Percentiles rank a stretch among this genome's conserved stretches.
These are phyloP conservation scores for Proterorhinus semilunaris DNA, from an alignment of 2,113 vertebrate species.

Conservation along the genomic window DNA sequence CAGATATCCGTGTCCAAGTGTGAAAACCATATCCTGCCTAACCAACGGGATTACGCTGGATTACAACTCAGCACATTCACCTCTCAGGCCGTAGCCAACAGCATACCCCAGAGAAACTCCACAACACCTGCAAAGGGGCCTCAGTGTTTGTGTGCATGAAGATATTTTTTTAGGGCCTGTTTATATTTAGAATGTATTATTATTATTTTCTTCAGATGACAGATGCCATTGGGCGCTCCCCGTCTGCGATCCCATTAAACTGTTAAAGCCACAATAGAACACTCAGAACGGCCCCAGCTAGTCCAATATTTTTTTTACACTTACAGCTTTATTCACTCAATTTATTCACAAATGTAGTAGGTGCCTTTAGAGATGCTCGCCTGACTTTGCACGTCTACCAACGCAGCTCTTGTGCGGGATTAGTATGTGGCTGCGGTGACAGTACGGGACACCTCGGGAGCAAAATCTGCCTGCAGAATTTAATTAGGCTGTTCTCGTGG, in stretches of 20 bases:
- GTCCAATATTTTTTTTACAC: conserved; percentile 7
- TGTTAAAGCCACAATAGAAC: conserved; percentile 50
- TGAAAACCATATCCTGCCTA: conserved; percentile 67
- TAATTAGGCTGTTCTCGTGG: conserved; percentile 64
- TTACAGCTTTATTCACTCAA: conserved; percentile 21
- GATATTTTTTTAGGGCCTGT: conserved; percentile 28
- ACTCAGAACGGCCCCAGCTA: conserved; percentile 38
- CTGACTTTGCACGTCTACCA: conserved; percentile 38
- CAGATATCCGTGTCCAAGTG: conserved; percentile 59
- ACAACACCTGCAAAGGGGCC: conserved; percentile 35
- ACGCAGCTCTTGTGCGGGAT: conserved; percentile 44
- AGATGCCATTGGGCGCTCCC: conserved; percentile 51
- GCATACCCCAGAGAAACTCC: conserved; percentile 36
- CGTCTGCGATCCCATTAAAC: conserved; percentile 65
- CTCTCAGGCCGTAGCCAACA: conserved; percentile 60
- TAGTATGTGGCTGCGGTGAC: conserved; percentile 58
- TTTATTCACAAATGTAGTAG: conserved; percentile 38
- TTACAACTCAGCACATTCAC: conserved; percentile 78
- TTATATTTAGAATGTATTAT: conserved; percentile 63
- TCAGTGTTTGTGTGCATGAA: conserved; percentile 21
- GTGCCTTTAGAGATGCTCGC: conserved; percentile 30
- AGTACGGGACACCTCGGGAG: conserved; percentile 52
- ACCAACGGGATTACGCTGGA: conserved; percentile 78
- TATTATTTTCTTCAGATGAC: no score
- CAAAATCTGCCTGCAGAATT: conserved; percentile 66